Conservation (phyloP, 2,888 invertebrate species). For the Ecliptopera silaceata region DNA sequence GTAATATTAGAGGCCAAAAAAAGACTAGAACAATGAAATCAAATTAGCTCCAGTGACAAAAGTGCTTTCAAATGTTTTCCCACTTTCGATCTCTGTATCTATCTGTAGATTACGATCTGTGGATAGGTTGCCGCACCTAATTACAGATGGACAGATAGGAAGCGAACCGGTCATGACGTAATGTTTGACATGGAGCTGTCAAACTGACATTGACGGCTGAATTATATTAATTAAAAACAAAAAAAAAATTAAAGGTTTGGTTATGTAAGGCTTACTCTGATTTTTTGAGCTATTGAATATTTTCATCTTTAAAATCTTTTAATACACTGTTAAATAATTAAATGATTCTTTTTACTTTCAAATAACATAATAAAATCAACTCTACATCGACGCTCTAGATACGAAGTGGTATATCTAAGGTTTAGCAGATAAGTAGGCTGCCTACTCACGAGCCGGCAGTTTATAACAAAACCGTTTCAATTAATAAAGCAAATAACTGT, state of each 20-base stretch:
- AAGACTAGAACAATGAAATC: too few species aligned
- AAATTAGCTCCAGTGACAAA: too few species aligned
- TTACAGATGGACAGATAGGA: constrained; percentile 22
- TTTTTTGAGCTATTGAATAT: too few species aligned
- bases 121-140: constrained; percentile 10
- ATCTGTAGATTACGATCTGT: constrained; percentile 13
- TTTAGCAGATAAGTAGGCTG: constrained; percentile 4
- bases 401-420: not conserved
- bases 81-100: constrained; percentile 25
- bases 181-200: constrained; percentile 28
- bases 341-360: too few species aligned
- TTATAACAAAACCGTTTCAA: constrained; percentile 10
- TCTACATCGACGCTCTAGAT: not conserved
- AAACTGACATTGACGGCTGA: constrained; percentile 24
- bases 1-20: too few species aligned
- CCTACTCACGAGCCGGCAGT: constrained; percentile 6
- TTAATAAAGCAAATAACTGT: constrained; percentile 16
- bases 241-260: too few species aligned
- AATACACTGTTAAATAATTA: too few species aligned
- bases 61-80: constrained; percentile 1
- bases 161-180: constrained; percentile 20
- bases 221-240: too few species aligned
- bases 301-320: too few species aligned
- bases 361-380: not conserved
- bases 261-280: too few species aligned